Base-by-base conservation (phyloP, 2,797 vertebrate genomes). In the Zalophus californianus region DNA sequence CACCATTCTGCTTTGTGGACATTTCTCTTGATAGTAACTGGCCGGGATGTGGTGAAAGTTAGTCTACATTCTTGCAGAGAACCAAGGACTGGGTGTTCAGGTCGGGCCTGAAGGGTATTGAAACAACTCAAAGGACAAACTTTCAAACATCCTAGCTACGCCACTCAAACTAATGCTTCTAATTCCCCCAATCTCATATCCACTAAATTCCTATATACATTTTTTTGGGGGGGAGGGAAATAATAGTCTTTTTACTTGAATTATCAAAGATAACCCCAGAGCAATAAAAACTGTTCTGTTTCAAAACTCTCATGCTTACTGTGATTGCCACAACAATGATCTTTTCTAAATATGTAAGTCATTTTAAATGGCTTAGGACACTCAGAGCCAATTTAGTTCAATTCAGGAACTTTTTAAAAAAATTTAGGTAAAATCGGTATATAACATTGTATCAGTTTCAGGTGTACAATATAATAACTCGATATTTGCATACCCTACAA, bases 331-430 rank as follows among this genome's bases (percentile, higher is more conserved):
- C 64, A 62, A 86, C 54, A 97, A 29, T 92, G 95, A 96, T 96
- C 60, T 41, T 97, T 97, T 90, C 89, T 95, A 97, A 77, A 25
- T 86, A 88, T 79, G 32, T 64, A 97, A 98, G 82, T 96, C 95
- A 62, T 84, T 97, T 83, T 82, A 97, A 93, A 97, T 97, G 96
- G 50, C 84, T 96, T 68, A 73, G 86, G 62, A 89, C 75, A 93
- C 62, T 95, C 88, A 86, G 91, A 64, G 78, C 52, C 78, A 96
- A 94, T 84, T 95, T 98, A 93, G 64, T 91, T 97, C 64, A 92
- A 35, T 84, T 84, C 56, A 79, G 35, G 50, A 97, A 73, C 72
- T 97, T 96, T 64, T 15, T 2, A 5, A 2, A 10, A 10, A 2
- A 10, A 75, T 8, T 18, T 48, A 9, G 41, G 4, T 75, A 50